phyloP scores from a whole-genome alignment of 2,888 invertebrate genomes.

The Eilema sororculum region DNA sequence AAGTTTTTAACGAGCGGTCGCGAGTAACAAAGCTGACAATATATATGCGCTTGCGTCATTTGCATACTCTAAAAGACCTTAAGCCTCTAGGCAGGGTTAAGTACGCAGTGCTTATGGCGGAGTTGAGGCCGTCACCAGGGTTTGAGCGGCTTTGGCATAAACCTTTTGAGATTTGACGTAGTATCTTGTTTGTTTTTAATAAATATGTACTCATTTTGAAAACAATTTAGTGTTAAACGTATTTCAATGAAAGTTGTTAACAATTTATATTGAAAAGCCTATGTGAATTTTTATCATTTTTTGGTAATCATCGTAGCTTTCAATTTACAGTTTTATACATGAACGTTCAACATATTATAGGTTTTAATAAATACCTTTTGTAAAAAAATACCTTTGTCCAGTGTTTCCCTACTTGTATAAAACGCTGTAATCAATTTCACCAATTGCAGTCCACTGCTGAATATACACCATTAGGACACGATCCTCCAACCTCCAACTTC shows the following conservation, averaged over 20 bases:
- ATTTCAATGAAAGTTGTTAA: neutral
- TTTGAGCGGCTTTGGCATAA: slow-evolving; percentile 14
- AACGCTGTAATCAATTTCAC: too few species aligned
- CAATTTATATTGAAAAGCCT: neutral
- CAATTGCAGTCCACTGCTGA: too few species aligned
- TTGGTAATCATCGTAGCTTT: too few species aligned
- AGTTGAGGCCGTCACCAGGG: slow-evolving; percentile 20
- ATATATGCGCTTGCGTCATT: slow-evolving; percentile 21
- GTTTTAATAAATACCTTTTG: too few species aligned
- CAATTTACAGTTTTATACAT: too few species aligned
- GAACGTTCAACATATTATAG: too few species aligned
- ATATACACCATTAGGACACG: too few species aligned
- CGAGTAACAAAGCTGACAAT: neutral
- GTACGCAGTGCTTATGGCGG: slow-evolving; percentile 36
- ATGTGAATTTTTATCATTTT: neutral
- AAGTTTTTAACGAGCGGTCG: slow-evolving; percentile 11
- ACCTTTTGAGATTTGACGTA: slow-evolving; percentile 6
- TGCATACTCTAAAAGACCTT: slow-evolving; percentile 15
- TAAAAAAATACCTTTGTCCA: too few species aligned
- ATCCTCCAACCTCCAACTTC: too few species aligned
- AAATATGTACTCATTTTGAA: neutral
- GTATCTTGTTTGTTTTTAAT: slow-evolving; percentile 11
- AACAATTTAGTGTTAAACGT: neutral
- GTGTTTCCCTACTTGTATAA: too few species aligned
- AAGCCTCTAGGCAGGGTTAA: slow-evolving; percentile 30